Conservation (phyloP, 2,113 vertebrate species). For the Centropristis striata region DNA sequence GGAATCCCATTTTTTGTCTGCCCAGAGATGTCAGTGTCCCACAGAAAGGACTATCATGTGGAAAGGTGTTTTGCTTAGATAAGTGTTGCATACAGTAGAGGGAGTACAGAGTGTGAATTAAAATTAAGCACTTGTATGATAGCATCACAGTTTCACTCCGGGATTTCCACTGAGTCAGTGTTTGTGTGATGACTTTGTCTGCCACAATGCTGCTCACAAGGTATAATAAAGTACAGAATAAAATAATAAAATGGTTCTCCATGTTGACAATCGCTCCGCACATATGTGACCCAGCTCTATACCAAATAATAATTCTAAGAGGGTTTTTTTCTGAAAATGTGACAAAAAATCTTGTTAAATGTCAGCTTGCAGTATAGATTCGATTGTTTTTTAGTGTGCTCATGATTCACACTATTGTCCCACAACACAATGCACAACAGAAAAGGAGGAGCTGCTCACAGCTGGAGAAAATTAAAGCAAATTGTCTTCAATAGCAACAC, state of each 20-base stretch:
- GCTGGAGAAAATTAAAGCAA: constrained; percentile 19
- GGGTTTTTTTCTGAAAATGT: background rate
- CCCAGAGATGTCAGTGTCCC: constrained; percentile 73
- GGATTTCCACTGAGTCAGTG: constrained; percentile 51
- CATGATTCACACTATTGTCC: constrained; percentile 25
- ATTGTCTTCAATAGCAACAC: background rate
- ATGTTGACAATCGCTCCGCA: background rate
- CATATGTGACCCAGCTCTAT: background rate
- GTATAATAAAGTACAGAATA: constrained; percentile 32
- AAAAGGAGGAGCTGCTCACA: background rate
- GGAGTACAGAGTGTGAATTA: constrained; percentile 49
- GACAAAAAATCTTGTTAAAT: background rate
- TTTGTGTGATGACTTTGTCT: constrained; percentile 73
- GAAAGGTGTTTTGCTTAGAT: constrained; percentile 86
- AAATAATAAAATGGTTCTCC: constrained; percentile 20
- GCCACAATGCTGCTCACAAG: constrained; percentile 50
- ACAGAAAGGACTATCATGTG: constrained; percentile 72
- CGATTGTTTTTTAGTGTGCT: background rate
- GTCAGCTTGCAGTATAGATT: background rate
- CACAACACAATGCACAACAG: background rate
- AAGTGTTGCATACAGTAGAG: constrained; percentile 75
- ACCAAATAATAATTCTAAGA: background rate
- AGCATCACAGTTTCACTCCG: constrained; percentile 59
- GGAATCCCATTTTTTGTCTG: constrained; percentile 77
- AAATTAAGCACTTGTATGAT: constrained; percentile 70